A percentile compares a stretch with the other conserved stretches of the same genome.
These are phyloP conservation scores for Nyctereutes procyonoides DNA, from an alignment of 2,113 vertebrate genomes.

Conservation along the genomic window DNA sequence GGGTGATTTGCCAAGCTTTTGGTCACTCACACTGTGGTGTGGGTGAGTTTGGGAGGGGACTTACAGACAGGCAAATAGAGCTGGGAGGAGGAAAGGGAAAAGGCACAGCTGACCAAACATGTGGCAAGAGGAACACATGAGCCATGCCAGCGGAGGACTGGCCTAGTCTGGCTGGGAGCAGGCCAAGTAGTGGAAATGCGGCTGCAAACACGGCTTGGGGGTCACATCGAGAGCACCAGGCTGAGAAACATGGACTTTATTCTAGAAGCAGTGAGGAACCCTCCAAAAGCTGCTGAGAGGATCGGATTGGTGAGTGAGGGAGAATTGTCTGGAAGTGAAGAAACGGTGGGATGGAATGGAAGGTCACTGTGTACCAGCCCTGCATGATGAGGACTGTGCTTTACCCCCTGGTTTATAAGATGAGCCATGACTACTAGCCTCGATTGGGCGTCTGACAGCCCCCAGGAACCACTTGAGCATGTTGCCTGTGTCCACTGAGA, in stretches of 20 bases:
- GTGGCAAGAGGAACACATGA: no score
- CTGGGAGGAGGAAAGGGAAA: neutral
- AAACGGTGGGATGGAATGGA: neutral
- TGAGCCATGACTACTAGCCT: rapidly evolving
- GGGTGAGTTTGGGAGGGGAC: neutral
- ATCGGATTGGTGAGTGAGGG: neutral
- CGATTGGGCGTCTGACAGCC: neutral
- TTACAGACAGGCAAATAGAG: neutral
- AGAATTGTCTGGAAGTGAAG: neutral
- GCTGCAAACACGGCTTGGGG: rapidly evolving
- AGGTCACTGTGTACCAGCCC: neutral
- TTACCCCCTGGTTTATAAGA: no score
- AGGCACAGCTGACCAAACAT: neutral
- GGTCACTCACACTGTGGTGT: neutral
- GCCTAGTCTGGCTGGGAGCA: neutral
- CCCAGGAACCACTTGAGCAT: neutral
- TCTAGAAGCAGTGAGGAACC: rapidly evolving
- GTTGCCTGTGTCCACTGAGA: rapidly evolving
- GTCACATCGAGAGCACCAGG: rapidly evolving
- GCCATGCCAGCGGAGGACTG: rapidly evolving
- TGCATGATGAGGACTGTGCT: neutral
- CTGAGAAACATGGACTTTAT: rapidly evolving
- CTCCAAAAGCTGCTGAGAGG: neutral
- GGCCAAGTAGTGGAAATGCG: neutral
- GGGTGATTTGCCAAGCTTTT: neutral